These are phyloP conservation scores for Pantelozetes paolii DNA, from an alignment of 2,888 invertebrate genomes.

Conservation along the genomic window DNA sequence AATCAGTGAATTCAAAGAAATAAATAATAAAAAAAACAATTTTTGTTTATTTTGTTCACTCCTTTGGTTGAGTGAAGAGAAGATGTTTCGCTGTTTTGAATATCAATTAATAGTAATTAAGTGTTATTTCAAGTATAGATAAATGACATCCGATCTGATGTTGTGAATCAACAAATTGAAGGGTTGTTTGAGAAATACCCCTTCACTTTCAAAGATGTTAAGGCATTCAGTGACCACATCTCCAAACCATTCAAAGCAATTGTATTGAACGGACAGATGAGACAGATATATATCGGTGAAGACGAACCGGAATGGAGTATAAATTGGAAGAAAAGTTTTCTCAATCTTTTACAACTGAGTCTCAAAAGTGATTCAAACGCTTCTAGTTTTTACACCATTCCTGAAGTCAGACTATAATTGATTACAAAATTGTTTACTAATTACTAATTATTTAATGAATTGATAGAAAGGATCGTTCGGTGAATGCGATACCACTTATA, in stretches of 20 bases:
- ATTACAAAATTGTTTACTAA: too few relatives aligned
- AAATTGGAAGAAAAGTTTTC: slow-evolving; percentile 17
- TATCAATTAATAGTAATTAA: neutral
- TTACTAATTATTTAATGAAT: neutral
- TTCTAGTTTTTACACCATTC: neutral
- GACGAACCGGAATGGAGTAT: slow-evolving; percentile 21
- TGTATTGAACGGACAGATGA: slow-evolving; percentile 1
- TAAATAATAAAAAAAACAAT: too few relatives aligned
- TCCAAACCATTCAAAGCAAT: slow-evolving; percentile 31
- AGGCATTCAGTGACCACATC: neutral
- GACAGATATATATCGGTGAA: slow-evolving; percentile 2
- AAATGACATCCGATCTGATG: slow-evolving; percentile 15
- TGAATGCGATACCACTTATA: slow-evolving; percentile 22
- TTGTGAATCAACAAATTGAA: neutral
- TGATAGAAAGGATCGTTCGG: slow-evolving; percentile 16
- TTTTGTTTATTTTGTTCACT: too few relatives aligned
- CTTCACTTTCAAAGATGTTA: slow-evolving; percentile 10
- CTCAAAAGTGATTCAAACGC: slow-evolving; percentile 8
- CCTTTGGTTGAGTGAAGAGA: too few relatives aligned
- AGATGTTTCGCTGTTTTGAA: too few relatives aligned
- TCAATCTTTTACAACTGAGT: slow-evolving; percentile 10
- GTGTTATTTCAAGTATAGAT: neutral
- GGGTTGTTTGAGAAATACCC: slow-evolving; percentile 9
- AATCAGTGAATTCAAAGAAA: neutral
- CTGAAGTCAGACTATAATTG: neutral